These are phyloP conservation scores for Capreolus pygargus DNA, from an alignment of 2,113 vertebrate species.

Conservation along the genomic window DNA sequence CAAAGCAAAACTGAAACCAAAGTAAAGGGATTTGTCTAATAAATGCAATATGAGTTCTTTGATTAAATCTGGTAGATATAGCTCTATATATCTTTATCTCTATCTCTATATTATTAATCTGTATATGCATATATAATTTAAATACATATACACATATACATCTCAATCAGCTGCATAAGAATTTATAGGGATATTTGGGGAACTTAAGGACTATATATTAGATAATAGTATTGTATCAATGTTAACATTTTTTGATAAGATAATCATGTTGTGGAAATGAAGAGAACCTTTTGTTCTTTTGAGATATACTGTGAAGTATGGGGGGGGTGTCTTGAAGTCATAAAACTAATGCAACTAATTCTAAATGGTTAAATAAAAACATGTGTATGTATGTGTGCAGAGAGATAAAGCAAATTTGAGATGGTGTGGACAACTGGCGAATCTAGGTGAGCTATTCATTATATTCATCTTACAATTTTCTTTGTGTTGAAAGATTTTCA, in stretches of 20 bases:
- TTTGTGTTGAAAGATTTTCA: background rate
- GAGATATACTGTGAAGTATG: background rate
- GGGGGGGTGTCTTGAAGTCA: background rate
- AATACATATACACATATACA: background rate
- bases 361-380: conserved; percentile 1
- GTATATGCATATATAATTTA: background rate
- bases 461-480: background rate
- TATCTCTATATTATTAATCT: background rate
- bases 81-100: background rate
- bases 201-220: background rate
- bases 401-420: background rate
- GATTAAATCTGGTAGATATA: background rate
- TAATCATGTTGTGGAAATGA: background rate
- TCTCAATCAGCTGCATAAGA: background rate
- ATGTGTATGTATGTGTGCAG: background rate
- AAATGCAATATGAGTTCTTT: background rate
- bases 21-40: background rate
- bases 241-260: background rate
- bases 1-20: background rate
- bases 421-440: background rate
- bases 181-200: background rate
- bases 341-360: background rate
- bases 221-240: background rate
- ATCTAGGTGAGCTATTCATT: background rate
- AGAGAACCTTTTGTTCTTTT: background rate